phyloP scores from a whole-genome alignment of 2,113 vertebrate genomes.

The Myrmophylax atrothorax region DNA sequence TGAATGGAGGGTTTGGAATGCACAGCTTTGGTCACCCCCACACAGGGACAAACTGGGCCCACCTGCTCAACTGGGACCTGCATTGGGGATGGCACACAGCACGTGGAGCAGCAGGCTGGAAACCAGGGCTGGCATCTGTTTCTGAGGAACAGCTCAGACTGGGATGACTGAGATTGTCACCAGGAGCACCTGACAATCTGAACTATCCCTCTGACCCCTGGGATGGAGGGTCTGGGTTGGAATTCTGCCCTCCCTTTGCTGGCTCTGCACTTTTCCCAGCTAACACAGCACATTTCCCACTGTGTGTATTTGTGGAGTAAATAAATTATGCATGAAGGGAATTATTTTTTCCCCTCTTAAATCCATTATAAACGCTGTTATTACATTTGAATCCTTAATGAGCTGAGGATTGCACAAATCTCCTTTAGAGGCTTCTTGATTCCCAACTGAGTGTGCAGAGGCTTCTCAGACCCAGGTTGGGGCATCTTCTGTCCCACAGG shows the following conservation, averaged over 20 bases:
- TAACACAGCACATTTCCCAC: not conserved
- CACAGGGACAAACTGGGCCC: too few species aligned
- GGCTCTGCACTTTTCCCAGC: not conserved
- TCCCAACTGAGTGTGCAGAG: not conserved
- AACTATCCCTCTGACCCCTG: not conserved
- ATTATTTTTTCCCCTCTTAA: not conserved
- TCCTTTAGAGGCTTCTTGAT: not conserved
- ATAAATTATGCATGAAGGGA: constrained; percentile 17
- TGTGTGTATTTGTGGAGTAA: not conserved
- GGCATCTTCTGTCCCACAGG: not conserved
- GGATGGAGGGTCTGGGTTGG: not conserved
- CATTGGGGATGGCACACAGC: not conserved
- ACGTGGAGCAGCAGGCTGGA: not conserved
- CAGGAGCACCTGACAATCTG: not conserved
- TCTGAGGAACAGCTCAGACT: not conserved
- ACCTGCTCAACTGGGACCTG: too few species aligned
- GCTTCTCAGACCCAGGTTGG: not conserved
- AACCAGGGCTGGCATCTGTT: not conserved
- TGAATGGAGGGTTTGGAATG: too few species aligned
- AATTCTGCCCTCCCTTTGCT: not conserved
- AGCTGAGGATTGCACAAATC: not conserved
- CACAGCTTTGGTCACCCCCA: too few species aligned
- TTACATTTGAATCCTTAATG: constrained; percentile 24
- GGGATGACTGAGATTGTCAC: not conserved
- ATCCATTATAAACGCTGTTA: not conserved